These are phyloP conservation scores for Ochropleura leucogaster DNA, from an alignment of 2,888 invertebrate genomes.

Conservation along the genomic window DNA sequence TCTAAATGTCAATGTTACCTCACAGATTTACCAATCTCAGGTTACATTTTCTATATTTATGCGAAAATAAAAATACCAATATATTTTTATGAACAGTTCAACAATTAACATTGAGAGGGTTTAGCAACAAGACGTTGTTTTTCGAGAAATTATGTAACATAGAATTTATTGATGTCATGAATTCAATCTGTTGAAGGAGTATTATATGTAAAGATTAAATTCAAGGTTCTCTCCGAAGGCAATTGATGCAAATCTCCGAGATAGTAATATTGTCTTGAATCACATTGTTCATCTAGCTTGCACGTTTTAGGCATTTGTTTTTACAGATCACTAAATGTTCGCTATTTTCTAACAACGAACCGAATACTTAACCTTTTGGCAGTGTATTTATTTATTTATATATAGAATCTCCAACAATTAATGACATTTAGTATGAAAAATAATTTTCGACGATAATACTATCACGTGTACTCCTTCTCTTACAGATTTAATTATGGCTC, in stretches of 20 bases:
- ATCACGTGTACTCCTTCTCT: too few relatives aligned
- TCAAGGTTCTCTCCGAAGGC: constrained; percentile 21
- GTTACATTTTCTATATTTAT: constrained; percentile 11
- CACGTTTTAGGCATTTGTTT: background rate
- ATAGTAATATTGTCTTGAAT: background rate
- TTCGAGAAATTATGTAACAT: constrained; percentile 3
- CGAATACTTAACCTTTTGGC: too few relatives aligned
- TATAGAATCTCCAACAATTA: too few relatives aligned
- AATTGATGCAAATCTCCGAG: constrained; percentile 28
- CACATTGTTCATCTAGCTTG: background rate
- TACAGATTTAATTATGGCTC: too few relatives aligned
- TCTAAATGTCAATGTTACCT: constrained; percentile 23
- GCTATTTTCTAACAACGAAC: too few relatives aligned
- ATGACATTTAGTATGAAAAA: too few relatives aligned
- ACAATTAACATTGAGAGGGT: constrained; percentile 43
- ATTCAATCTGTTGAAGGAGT: constrained; percentile 4
- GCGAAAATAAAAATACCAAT: constrained; percentile 65
- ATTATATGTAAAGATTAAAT: constrained; percentile 3
- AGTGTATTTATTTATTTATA: too few relatives aligned
- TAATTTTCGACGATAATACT: too few relatives aligned
- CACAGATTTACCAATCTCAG: constrained; percentile 10
- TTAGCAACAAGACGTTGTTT: background rate
- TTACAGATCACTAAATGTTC: too few relatives aligned
- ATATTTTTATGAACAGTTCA: constrained; percentile 17
- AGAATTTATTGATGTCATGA: constrained; percentile 4